Conservation (phyloP, 2,888 invertebrate species). For the Eristalis pertinax region DNA sequence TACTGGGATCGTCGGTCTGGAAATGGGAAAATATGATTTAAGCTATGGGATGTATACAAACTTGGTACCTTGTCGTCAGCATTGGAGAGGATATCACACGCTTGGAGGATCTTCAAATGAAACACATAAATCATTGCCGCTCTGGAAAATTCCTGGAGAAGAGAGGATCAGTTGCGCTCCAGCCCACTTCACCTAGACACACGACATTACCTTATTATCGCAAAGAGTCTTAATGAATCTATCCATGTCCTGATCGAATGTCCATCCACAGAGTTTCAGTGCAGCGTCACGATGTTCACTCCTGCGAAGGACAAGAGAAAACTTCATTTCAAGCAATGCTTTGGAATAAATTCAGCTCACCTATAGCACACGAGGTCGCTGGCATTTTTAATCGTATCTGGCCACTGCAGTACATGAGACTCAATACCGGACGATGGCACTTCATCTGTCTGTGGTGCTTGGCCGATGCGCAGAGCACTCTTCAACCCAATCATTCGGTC, state of each 20-base stretch:
- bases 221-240: conserved; percentile 87
- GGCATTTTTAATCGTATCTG: conserved; percentile 79
- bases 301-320: conserved; percentile 79
- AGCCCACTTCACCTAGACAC: no score
- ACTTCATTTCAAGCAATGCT: not conserved
- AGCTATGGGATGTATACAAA: not conserved
- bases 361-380: conserved; percentile 78
- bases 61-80: conserved; percentile 83
- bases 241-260: conserved; percentile 88
- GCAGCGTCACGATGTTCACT: conserved; percentile 87
- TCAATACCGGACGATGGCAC: conserved; percentile 78
- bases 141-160: conserved; percentile 85
- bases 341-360: conserved; percentile 70
- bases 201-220: conserved; percentile 82
- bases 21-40: not conserved
- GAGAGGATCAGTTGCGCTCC: not conserved
- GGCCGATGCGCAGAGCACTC: conserved; percentile 79
- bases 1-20: conserved; percentile 77
- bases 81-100: conserved; percentile 92
- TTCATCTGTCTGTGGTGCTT: conserved; percentile 77
- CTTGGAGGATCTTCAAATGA: conserved; percentile 91
- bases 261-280: conserved; percentile 94
- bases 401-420: conserved; percentile 79
- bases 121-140: conserved; percentile 96
- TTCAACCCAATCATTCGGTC: conserved; percentile 84